Evolutionary conservation across 2,797 vertebrate species (phyloP).

Genomic region (Hippopotamyrus pictus): DNA sequence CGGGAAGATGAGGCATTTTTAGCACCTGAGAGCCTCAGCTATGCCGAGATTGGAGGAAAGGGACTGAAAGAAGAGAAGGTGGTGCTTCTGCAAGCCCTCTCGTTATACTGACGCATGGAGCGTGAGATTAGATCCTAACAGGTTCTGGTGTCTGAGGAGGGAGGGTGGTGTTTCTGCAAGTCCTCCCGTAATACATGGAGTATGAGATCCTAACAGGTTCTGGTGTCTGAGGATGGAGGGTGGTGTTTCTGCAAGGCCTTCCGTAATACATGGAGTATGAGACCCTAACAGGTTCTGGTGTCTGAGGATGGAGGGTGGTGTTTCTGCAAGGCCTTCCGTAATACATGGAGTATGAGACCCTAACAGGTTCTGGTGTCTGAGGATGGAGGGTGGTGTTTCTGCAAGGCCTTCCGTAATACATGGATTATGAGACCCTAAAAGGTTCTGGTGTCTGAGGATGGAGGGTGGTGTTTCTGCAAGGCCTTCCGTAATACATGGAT

Average conservation of each 20-base stretch:
- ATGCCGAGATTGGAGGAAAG: not conserved
- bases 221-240: not conserved
- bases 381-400: not conserved
- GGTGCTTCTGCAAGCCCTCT: not conserved
- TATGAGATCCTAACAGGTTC: not conserved
- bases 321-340: not conserved
- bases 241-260: not conserved
- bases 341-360: not conserved
- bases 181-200: not conserved
- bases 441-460: not conserved
- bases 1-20: not conserved
- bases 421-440: not conserved
- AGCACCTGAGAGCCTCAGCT: not conserved
- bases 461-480: not conserved
- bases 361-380: not conserved
- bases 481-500: not conserved
- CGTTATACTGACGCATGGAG: not conserved
- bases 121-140: not conserved
- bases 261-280: not conserved
- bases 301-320: not conserved
- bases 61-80: not conserved
- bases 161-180: not conserved
- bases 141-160: not conserved
- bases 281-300: not conserved
- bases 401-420: not conserved